Evolutionary conservation across 2,113 vertebrate genomes (phyloP).

Genomic region (Pseudois nayaur): DNA sequence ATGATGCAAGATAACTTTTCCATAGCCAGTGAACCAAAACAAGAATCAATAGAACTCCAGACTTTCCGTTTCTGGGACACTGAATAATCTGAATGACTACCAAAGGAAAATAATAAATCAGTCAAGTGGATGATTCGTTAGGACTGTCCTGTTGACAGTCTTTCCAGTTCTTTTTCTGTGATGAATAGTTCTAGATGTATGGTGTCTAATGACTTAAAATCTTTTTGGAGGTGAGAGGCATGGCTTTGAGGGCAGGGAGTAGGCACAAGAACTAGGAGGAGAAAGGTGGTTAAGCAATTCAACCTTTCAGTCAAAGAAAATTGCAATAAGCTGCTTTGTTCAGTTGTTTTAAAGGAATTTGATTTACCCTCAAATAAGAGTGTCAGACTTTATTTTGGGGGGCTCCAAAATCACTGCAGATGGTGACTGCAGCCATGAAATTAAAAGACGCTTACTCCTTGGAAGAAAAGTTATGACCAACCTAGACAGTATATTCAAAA

Average conservation of each 20-base stretch:
- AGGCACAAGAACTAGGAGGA: neutral
- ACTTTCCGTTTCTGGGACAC: neutral
- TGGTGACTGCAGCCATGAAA: no score
- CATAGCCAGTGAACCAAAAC: neutral
- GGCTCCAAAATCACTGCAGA: no score
- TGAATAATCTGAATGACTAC: neutral
- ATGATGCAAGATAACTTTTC: neutral
- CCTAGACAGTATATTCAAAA: no score
- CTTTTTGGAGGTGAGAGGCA: neutral
- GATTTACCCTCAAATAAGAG: neutral
- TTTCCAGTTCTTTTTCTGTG: neutral
- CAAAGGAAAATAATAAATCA: neutral
- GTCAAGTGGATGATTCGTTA: neutral
- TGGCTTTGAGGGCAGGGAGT: neutral
- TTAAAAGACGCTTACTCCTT: no score
- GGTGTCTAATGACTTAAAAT: neutral
- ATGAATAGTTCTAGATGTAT: neutral
- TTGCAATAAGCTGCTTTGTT: neutral
- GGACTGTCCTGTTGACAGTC: neutral
- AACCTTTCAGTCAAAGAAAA: neutral
- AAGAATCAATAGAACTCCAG: neutral
- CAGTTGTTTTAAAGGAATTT: neutral
- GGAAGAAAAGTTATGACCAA: no score
- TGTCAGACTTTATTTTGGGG: no score
- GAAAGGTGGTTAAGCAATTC: neutral